These are phyloP conservation scores for Machaerirhynchus nigripectus DNA, from an alignment of 2,113 vertebrate species.

Conservation along the genomic window DNA sequence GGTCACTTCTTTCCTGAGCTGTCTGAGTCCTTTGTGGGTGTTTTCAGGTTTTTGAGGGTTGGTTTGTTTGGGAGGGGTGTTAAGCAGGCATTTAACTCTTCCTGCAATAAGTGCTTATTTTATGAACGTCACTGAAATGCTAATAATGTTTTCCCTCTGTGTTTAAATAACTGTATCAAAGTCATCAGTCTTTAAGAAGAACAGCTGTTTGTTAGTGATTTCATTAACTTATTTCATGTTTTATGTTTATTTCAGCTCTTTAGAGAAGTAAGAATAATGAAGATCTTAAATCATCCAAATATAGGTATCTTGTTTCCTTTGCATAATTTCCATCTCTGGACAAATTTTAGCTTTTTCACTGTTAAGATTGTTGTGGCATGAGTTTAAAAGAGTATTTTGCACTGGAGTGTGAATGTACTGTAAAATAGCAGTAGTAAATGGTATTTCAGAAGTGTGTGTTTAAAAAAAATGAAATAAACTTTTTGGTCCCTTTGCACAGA, in stretches of 20 bases:
- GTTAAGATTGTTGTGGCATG: not conserved
- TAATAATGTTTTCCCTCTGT: not conserved
- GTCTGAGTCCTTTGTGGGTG: not conserved
- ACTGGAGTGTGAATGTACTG: not conserved
- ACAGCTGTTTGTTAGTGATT: not conserved
- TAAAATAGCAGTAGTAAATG: not conserved
- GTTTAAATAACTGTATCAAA: not conserved
- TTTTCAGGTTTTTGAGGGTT: not conserved
- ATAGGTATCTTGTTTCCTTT: conserved; percentile 81
- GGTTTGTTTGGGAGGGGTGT: not conserved
- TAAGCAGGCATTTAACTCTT: not conserved
- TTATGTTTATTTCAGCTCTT: conserved; percentile 85
- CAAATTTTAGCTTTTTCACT: not conserved
- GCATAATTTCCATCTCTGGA: not conserved
- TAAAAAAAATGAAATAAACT: not conserved
- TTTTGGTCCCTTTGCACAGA: not conserved
- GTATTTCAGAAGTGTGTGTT: not conserved
- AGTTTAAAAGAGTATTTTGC: not conserved
- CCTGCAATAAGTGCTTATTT: not conserved
- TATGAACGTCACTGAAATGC: not conserved
- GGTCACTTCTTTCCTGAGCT: not conserved
- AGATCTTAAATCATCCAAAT: conserved; percentile 98
- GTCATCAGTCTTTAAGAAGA: not conserved
- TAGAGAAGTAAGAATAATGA: conserved; percentile 99
- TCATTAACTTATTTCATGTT: conserved; percentile 56